Evolutionary conservation across 1,140 invertebrate genomes (phyloP).

Genomic region (Metopolophium dirhodum): DNA sequence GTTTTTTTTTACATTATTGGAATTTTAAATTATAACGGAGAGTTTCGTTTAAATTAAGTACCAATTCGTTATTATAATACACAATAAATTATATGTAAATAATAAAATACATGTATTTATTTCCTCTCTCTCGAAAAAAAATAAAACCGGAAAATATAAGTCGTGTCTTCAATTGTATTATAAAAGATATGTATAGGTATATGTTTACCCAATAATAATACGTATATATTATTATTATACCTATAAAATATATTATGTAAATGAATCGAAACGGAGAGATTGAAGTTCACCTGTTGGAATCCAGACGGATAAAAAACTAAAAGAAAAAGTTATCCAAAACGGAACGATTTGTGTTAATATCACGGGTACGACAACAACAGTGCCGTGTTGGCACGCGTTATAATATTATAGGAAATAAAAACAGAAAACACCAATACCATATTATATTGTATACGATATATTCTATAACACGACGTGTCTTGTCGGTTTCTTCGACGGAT

Average conservation of each 20-base stretch:
- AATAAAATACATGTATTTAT: background rate
- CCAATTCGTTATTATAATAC: background rate
- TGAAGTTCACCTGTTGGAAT: too few species aligned
- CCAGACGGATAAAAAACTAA: too few species aligned
- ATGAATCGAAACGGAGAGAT: too few species aligned
- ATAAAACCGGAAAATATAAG: constrained; percentile 7
- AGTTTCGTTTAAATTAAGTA: background rate
- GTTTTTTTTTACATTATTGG: background rate
- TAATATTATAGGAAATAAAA: too few species aligned
- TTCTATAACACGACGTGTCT: too few species aligned
- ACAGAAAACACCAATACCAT: too few species aligned
- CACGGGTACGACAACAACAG: too few species aligned
- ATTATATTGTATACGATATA: too few species aligned
- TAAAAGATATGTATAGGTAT: background rate
- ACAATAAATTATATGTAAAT: constrained; percentile 6
- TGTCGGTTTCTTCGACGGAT: too few species aligned
- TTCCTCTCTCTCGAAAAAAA: background rate
- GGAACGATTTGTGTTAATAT: too few species aligned
- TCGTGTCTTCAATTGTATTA: background rate
- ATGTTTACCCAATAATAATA: background rate
- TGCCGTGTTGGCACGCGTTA: too few species aligned
- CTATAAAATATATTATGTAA: background rate
- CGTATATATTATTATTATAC: background rate
- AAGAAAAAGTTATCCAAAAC: too few species aligned
- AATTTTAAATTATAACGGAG: constrained; percentile 1